Evolutionary conservation across 1,140 invertebrate genomes (phyloP).

Genomic region (Drosophila carrolli): DNA sequence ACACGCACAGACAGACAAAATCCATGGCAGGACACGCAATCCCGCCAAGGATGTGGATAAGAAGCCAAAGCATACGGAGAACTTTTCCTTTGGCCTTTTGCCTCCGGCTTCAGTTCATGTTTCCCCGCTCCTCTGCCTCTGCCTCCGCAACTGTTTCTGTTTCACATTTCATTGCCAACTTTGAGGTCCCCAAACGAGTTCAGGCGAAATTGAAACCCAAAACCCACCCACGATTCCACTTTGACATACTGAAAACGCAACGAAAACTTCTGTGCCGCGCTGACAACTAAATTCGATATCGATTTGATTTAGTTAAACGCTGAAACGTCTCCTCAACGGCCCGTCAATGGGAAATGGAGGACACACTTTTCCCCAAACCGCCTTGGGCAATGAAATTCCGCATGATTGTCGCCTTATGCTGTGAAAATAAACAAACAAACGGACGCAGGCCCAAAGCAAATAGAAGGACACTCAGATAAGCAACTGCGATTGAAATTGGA

Average conservation of each 20-base stretch:
- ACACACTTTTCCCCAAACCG: slow-evolving; percentile 12
- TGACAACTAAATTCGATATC: slow-evolving; percentile 81
- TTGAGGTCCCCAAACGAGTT: slow-evolving; percentile 51
- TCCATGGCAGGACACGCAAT: slow-evolving; percentile 38
- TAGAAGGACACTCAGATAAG: slow-evolving; percentile 52
- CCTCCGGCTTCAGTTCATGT: slow-evolving; percentile 26
- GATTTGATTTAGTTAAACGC: slow-evolving; percentile 80
- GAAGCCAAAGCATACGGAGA: slow-evolving; percentile 16
- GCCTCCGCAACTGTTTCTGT: slow-evolving; percentile 46
- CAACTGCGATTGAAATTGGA: slow-evolving; percentile 43
- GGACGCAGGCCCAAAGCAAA: slow-evolving; percentile 49
- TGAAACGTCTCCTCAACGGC: slow-evolving; percentile 48
- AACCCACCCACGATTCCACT: slow-evolving; percentile 28
- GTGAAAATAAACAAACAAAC: slow-evolving; percentile 68
- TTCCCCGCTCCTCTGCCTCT: background rate
- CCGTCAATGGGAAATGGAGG: slow-evolving; percentile 10
- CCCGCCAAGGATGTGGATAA: slow-evolving; percentile 11
- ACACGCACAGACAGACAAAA: slow-evolving; percentile 59
- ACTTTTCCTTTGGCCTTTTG: slow-evolving; percentile 41
- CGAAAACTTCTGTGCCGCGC: slow-evolving; percentile 58
- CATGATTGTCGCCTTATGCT: slow-evolving; percentile 76
- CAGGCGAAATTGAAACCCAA: slow-evolving; percentile 72
- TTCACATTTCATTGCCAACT: slow-evolving; percentile 70
- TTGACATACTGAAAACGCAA: slow-evolving; percentile 56
- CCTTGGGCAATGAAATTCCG: slow-evolving; percentile 62